Evolutionary conservation across 2,888 invertebrate genomes (phyloP).

Genomic region (Limnephilus rhombicus): DNA sequence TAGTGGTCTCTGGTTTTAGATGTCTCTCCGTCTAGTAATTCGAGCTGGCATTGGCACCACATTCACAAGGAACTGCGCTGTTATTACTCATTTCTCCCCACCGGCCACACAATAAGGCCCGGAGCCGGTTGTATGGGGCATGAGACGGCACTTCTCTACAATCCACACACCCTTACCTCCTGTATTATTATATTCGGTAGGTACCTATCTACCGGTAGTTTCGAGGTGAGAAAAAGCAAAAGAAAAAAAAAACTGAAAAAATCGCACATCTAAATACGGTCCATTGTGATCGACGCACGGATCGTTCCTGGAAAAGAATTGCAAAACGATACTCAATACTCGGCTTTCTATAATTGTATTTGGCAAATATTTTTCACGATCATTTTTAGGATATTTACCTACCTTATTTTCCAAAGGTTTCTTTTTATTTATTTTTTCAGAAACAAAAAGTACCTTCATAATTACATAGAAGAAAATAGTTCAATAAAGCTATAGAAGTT

Average conservation of each 20-base stretch:
- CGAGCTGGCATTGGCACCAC: neutral
- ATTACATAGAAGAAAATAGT: too few relatives aligned
- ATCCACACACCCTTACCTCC: neutral
- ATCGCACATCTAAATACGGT: neutral
- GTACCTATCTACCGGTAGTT: neutral
- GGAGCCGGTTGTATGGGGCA: neutral
- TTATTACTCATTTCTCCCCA: slow-evolving; percentile 30
- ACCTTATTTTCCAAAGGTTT: too few relatives aligned
- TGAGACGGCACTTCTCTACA: slow-evolving; percentile 21
- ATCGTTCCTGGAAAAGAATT: slow-evolving; percentile 24
- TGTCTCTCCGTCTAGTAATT: neutral
- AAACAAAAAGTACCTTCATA: too few relatives aligned
- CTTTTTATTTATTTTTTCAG: too few relatives aligned
- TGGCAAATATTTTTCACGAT: neutral
- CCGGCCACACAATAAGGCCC: slow-evolving; percentile 15
- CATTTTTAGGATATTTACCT: neutral
- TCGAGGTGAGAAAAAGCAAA: neutral
- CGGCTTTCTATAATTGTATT: neutral
- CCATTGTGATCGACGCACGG: slow-evolving; percentile 12
- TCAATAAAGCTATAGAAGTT: too few relatives aligned
- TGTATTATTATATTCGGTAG: neutral
- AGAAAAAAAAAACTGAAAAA: slow-evolving; percentile 19
- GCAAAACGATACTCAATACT: slow-evolving; percentile 1
- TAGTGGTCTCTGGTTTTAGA: neutral
- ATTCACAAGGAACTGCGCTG: neutral